phyloP scores from a whole-genome alignment of 1,140 invertebrate genomes.

The Anthonomus grandis region DNA sequence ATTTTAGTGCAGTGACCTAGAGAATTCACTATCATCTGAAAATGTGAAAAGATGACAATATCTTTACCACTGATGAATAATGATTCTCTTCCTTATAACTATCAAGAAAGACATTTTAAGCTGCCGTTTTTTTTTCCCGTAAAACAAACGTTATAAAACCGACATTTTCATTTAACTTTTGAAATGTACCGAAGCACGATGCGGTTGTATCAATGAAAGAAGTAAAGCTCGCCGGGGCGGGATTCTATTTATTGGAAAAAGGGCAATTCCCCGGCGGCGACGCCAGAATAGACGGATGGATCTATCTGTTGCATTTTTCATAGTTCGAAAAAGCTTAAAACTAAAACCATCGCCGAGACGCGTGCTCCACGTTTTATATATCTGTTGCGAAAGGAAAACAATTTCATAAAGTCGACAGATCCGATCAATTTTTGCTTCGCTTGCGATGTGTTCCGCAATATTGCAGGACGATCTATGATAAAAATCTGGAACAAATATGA shows the following conservation, averaged over 20 bases:
- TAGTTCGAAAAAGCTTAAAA: conserved; percentile 33
- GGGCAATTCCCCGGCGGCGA: conserved; percentile 15
- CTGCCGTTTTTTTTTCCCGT: too few species aligned
- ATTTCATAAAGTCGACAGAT: conserved; percentile 27
- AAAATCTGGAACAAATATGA: too few species aligned
- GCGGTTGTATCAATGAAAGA: conserved; percentile 4
- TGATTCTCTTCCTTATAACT: too few species aligned
- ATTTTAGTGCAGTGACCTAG: too few species aligned
- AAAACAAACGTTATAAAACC: neutral
- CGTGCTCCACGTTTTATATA: conserved; percentile 25
- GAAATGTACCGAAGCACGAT: conserved; percentile 4
- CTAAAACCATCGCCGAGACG: conserved; percentile 23
- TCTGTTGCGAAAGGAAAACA: conserved; percentile 21
- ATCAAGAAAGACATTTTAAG: too few species aligned
- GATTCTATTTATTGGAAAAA: conserved; percentile 23
- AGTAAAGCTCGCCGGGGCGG: conserved; percentile 6
- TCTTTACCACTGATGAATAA: too few species aligned
- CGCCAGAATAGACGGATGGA: conserved; percentile 16
- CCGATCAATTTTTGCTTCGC: conserved; percentile 20
- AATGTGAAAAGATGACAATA: too few species aligned
- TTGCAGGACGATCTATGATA: neutral
- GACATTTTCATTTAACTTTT: conserved; percentile 18
- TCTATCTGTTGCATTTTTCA: conserved; percentile 34
- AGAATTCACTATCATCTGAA: too few species aligned
- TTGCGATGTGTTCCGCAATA: neutral